Conservation (phyloP, 2,888 invertebrate species). For the Caenorhabditis sp. region DNA sequence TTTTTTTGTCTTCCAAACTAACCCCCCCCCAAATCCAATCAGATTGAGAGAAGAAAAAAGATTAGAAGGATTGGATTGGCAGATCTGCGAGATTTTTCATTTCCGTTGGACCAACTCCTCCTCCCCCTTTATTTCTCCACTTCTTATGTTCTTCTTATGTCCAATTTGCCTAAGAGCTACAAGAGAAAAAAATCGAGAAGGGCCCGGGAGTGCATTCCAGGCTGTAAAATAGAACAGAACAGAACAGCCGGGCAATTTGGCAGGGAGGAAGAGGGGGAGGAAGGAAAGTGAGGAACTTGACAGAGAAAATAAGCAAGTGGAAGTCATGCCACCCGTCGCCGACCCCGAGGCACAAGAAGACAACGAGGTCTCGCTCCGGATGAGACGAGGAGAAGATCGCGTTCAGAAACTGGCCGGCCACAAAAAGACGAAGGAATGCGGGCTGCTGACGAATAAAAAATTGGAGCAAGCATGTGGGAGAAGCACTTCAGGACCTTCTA, state of each 20-base stretch:
- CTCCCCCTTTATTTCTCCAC: too few relatives aligned
- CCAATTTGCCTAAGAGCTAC: slow-evolving; percentile 8
- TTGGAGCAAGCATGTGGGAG: too few relatives aligned
- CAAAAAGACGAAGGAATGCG: too few relatives aligned
- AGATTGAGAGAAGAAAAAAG: not conserved
- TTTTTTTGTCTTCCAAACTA: slow-evolving; percentile 1
- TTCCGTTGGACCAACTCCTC: not conserved
- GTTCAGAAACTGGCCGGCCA: slow-evolving; percentile 26
- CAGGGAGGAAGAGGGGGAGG: slow-evolving; percentile 9
- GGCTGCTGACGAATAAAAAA: slow-evolving; percentile 9
- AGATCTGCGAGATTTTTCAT: slow-evolving; percentile 5
- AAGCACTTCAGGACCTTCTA: not conserved
- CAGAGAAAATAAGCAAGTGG: slow-evolving; percentile 51
- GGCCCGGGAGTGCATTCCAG: not conserved
- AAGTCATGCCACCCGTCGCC: slow-evolving; percentile 57
- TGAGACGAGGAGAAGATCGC: slow-evolving; percentile 30
- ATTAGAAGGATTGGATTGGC: not conserved
- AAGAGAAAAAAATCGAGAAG: slow-evolving; percentile 2
- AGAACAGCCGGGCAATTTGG: slow-evolving; percentile 19
- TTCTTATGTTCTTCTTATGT: too few relatives aligned
- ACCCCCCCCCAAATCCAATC: too few relatives aligned
- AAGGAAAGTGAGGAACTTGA: slow-evolving; percentile 43
- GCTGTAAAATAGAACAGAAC: slow-evolving; percentile 3
- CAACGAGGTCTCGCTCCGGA: slow-evolving; percentile 23
- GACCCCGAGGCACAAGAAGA: slow-evolving; percentile 32